phyloP scores from a whole-genome alignment of 2,113 vertebrate species.

The Ginglymostoma cirratum region DNA sequence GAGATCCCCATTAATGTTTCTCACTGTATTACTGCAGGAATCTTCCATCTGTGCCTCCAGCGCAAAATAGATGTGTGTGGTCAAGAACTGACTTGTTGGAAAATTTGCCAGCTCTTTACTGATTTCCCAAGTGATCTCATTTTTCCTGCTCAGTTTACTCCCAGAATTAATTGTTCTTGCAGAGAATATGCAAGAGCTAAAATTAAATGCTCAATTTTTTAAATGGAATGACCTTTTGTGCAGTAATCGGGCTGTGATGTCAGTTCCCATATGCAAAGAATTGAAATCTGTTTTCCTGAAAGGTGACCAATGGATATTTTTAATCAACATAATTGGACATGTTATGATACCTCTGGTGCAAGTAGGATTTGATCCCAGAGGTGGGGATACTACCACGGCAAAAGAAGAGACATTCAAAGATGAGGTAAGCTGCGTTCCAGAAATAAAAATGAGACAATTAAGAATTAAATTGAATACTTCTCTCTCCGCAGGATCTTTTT shows the following conservation, averaged over 20 bases:
- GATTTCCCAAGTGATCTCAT: background rate
- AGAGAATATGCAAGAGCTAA: background rate
- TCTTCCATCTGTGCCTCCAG: background rate
- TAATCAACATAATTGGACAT: no score
- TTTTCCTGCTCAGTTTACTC: background rate
- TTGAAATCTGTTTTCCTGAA: background rate
- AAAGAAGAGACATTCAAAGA: no score
- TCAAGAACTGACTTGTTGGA: background rate
- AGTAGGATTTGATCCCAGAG: no score
- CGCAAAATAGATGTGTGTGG: background rate
- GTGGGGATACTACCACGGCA: no score
- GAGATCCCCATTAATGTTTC: no score
- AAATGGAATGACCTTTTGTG: background rate
- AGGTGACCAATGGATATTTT: background rate
- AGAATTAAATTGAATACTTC: background rate
- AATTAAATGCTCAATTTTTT: background rate
- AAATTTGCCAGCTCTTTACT: background rate
- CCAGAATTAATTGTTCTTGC: background rate
- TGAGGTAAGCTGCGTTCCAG: background rate
- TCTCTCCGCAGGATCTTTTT: background rate
- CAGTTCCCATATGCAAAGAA: background rate
- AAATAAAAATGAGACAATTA: background rate
- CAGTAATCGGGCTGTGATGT: background rate
- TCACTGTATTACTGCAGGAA: background rate
- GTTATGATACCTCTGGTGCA: no score